phyloP scores from a whole-genome alignment of 2,888 invertebrate genomes.

The Lithophane semibrunnea region DNA sequence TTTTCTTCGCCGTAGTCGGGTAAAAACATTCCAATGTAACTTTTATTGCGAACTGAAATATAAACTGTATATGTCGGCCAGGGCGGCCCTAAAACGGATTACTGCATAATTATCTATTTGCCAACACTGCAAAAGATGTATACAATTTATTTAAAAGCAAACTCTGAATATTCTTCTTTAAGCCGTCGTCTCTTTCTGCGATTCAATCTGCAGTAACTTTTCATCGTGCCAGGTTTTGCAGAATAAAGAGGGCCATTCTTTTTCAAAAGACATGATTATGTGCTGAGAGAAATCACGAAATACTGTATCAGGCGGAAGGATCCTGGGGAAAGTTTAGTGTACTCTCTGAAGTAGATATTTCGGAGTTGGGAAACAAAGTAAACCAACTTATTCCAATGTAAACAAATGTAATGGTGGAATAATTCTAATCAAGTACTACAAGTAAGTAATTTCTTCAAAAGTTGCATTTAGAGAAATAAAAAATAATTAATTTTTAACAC shows the following conservation, averaged over 20 bases:
- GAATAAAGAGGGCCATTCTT: conserved; percentile 73
- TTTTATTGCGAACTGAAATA: neutral
- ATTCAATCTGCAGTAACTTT: conserved; percentile 83
- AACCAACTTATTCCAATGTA: conserved; percentile 37
- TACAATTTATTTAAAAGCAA: conserved; percentile 53
- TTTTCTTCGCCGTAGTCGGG: no score
- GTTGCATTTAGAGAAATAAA: neutral
- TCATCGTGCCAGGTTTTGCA: conserved; percentile 73
- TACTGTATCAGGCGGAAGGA: conserved; percentile 55
- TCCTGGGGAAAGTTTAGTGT: conserved; percentile 49
- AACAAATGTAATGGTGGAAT: conserved; percentile 29
- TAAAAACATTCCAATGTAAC: neutral
- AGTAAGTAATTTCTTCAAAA: neutral
- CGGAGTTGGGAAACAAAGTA: conserved; percentile 42
- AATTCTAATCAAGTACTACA: conserved; percentile 3
- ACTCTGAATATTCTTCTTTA: conserved; percentile 64
- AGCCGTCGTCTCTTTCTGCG: conserved; percentile 70
- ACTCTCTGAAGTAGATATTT: conserved; percentile 46
- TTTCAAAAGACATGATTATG: conserved; percentile 70
- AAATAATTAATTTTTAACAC: neutral
- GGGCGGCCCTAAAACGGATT: conserved; percentile 11
- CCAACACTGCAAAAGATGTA: conserved; percentile 35
- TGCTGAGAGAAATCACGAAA: conserved; percentile 60
- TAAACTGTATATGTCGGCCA: neutral
- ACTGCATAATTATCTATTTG: conserved; percentile 50